Conservation (phyloP, 2,797 vertebrate species). For the Caiman crocodilus region DNA sequence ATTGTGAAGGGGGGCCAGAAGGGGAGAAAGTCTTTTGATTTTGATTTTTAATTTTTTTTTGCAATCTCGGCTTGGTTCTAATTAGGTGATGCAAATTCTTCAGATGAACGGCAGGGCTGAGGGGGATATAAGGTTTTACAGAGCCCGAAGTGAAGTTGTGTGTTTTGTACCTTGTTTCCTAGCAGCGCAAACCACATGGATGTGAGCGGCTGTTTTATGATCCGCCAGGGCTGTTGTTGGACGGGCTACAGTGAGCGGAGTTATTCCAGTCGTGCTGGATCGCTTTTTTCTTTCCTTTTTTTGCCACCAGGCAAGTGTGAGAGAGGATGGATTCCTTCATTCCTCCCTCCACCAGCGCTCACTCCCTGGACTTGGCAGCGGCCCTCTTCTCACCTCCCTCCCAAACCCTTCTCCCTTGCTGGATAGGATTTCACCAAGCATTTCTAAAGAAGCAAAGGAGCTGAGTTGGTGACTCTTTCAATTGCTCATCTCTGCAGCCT, state of each 20-base stretch:
- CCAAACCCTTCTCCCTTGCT: slow-evolving; percentile 19
- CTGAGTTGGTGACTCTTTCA: slow-evolving; percentile 33
- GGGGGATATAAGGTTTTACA: slow-evolving; percentile 62
- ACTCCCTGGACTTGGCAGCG: neutral
- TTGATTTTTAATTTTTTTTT: neutral
- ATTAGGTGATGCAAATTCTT: slow-evolving; percentile 74
- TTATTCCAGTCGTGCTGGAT: slow-evolving; percentile 48
- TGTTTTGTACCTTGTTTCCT: slow-evolving; percentile 76
- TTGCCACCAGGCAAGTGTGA: neutral
- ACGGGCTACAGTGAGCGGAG: slow-evolving; percentile 59
- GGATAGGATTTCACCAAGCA: slow-evolving; percentile 35
- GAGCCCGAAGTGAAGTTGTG: slow-evolving; percentile 24
- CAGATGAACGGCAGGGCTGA: slow-evolving; percentile 48
- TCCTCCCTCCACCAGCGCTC: neutral
- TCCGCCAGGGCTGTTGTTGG: slow-evolving; percentile 69
- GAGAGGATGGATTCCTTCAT: slow-evolving; percentile 2
- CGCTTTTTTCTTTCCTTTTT: neutral
- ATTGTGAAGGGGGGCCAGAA: neutral
- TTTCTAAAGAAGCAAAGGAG: slow-evolving; percentile 47
- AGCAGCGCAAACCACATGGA: slow-evolving; percentile 73
- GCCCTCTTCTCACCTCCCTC: neutral
- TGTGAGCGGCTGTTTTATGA: slow-evolving; percentile 68
- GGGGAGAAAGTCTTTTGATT: neutral
- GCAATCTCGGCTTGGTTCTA: slow-evolving; percentile 25
- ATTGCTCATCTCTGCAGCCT: slow-evolving; percentile 46